These are phyloP conservation scores for Dicyrtomina minuta DNA, from an alignment of 2,888 invertebrate species.

Conservation along the genomic window DNA sequence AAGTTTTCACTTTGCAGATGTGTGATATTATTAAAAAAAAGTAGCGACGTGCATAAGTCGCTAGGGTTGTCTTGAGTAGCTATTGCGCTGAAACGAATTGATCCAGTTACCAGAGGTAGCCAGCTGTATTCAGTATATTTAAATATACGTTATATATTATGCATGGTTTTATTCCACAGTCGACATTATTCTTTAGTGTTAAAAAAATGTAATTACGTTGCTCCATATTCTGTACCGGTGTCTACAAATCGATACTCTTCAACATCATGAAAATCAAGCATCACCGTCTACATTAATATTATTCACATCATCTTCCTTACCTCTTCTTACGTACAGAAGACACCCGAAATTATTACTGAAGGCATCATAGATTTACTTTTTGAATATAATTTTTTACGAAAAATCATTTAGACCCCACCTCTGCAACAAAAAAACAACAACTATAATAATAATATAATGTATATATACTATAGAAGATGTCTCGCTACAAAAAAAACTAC, in stretches of 20 bases:
- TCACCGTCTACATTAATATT: too few species aligned
- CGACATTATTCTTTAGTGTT: constrained; percentile 1
- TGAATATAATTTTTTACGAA: too few species aligned
- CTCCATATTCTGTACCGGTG: constrained; percentile 6
- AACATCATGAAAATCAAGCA: too few species aligned
- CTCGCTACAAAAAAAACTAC: too few species aligned
- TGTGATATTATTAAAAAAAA: constrained; percentile 21
- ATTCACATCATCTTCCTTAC: too few species aligned
- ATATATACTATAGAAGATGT: too few species aligned
- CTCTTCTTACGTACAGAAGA: too few species aligned
- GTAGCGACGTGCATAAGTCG: constrained; percentile 13
- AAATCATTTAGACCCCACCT: too few species aligned
- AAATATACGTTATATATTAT: constrained; percentile 7
- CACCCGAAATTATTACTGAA: too few species aligned
- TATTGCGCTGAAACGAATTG: constrained; percentile 16
- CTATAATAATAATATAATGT: too few species aligned
- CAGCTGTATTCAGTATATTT: constrained; percentile 16
- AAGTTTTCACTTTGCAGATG: constrained; percentile 21
- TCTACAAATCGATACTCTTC: not conserved
- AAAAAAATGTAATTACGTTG: constrained; percentile 2
- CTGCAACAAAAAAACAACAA: too few species aligned
- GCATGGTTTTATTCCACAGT: constrained; percentile 1
- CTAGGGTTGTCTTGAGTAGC: constrained; percentile 25
- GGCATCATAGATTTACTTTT: too few species aligned
- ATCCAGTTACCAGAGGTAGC: constrained; percentile 30